Base-by-base conservation (phyloP, 2,797 vertebrate species). In the Cyprinella venusta region DNA sequence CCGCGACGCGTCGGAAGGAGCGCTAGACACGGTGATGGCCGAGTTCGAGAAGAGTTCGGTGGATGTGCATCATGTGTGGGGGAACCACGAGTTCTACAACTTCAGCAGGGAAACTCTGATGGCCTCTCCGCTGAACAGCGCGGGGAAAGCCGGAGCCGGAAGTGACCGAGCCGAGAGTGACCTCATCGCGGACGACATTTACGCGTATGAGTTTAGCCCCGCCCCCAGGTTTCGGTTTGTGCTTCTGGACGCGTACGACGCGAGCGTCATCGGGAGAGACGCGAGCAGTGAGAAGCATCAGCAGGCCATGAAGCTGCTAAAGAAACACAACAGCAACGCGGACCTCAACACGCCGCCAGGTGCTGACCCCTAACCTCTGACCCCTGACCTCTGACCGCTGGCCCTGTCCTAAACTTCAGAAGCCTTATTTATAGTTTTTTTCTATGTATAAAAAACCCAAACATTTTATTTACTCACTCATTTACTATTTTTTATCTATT, bases 31-130 rank as follows among this genome's bases (percentile, higher is more conserved):
- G 2, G 96, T 98, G 45, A 85, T 98, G 89, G 78, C 63, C 0
- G 93, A 91, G 33, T 92, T 98, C 84, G 56, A 90, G 78, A 90
- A 78, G 86, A 83, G 93, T 38, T 84, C 86, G 1, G 88, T 79
- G 42, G 89, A 94, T n/a, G 94, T 97, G 1, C 96, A 98, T 80
- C 97, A 99, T n/a, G 92, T 95, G 0, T 99, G 97, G 98, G 97
- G 97, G 0, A 99, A 99, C 89, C 97, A 99, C 30, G 98, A 99
- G 89, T 93, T 98, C 6, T 99, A 99, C 21, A 99, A 98, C 91
- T 99, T 98, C 92, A 95, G 90, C 87, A 90, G 97, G 86, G 89
- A 92, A 38, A 87, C 85, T 40, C 92, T 98, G 85, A 81, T 87
- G 18, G 75, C 59, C 5, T 97, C 91, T 0, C 65, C 83, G 63